Evolutionary conservation across 2,797 vertebrate species (phyloP), one percentile per base, ranked within the genome.

Genomic region (Oryzias sinensis): DNA sequence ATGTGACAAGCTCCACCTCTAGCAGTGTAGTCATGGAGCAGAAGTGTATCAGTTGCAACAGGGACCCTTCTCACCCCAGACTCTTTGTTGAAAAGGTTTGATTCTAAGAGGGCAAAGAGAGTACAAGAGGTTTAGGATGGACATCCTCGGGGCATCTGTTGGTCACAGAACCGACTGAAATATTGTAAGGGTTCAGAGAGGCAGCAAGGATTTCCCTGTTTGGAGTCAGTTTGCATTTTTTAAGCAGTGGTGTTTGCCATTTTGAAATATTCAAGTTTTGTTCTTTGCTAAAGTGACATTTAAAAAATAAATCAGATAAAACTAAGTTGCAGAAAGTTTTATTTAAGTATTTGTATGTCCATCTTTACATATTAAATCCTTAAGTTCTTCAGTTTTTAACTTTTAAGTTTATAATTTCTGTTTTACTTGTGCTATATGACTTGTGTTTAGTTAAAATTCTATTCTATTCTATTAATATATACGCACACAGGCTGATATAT

Each of bases 141-240:
- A 74, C 55, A 15, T 79, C 79, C 79, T 70, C 48, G 0, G 74
- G 76, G 80, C 65, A 51, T 43, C 60, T 80, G 57, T 73, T 65
- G 59, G 80, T 85, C 79, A 74, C 53, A 51, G 55, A 53, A 47
- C 69, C 43, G 61, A 63, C 59, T 54, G 53, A 69, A 54, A 53
- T 70, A 79, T 80, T 67, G 69, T 87, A 77, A 84, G 58, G 75
- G 81, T 85, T 84, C 77, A 84, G 82, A 84, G 79, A 65, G 62
- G 5, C 27, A 63, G 65, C 4, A 29, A 77, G 70, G 74, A 55
- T 69, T 83, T 76, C 65, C 45, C 49, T 76, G 50, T 43, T 25
- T 20, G 48, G 60, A 65, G 33, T 84, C 73, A 59, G 72, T 14
- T 84, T 83, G 76, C 79, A 74, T 76, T 57, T 72, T 70, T 33